Conservation (phyloP, 1,140 invertebrate genomes). For the Drosophila mojavensis region DNA sequence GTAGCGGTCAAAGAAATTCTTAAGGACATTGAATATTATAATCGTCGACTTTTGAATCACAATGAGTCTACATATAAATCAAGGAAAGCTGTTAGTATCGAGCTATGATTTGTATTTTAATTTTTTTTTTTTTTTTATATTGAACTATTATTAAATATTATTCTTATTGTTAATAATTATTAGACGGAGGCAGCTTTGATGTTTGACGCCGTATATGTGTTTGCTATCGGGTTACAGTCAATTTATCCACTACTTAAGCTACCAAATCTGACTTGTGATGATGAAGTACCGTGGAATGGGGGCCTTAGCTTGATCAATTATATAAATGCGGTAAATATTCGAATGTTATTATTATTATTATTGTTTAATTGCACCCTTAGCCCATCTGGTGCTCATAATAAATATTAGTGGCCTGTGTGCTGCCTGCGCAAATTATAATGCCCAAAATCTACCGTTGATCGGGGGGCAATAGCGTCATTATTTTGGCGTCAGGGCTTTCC, state of each 20-base stretch:
- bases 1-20: slow-evolving; percentile 90
- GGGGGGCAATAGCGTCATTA: no score
- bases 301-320: slow-evolving; percentile 95
- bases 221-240: slow-evolving; percentile 92
- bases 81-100: slow-evolving; percentile 42
- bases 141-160: no score
- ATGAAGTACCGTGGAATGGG: slow-evolving; percentile 92
- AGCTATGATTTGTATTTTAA: slow-evolving; percentile 88
- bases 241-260: slow-evolving; percentile 88
- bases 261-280: slow-evolving; percentile 92
- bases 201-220: slow-evolving; percentile 95
- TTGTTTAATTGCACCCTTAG: no score
- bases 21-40: slow-evolving; percentile 89
- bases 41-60: slow-evolving; percentile 26
- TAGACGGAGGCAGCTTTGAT: no score
- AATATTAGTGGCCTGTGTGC: no score
- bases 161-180: no score
- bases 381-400: no score
- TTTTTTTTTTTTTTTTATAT: no score
- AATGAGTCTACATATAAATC: slow-evolving; percentile 8
- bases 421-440: no score
- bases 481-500: no score
- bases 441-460: no score
- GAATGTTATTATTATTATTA: no score
- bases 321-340: slow-evolving; percentile 91